A percentile compares a stretch with the other conserved stretches of the same genome.
These are phyloP conservation scores for Nipponia nippon DNA, from an alignment of 2,113 vertebrate species.

Conservation along the genomic window DNA sequence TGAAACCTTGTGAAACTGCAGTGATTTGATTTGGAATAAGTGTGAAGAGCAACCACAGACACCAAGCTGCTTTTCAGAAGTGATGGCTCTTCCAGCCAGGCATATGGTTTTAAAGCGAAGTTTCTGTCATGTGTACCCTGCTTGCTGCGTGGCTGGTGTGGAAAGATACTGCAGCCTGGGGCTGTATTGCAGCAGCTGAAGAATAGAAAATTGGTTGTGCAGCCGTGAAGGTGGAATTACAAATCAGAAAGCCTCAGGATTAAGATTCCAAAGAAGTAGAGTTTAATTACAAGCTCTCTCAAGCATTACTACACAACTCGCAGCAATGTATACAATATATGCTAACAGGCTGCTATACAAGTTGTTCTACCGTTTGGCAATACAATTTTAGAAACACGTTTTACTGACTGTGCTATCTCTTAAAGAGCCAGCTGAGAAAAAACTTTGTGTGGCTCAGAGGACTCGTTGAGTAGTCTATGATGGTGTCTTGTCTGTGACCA, in stretches of 20 bases:
- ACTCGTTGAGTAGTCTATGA: background rate
- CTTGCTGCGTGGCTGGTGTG: background rate
- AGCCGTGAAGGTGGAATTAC: background rate
- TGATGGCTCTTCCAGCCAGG: background rate
- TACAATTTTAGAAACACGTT: accelerated
- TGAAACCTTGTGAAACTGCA: background rate
- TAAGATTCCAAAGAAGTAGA: background rate
- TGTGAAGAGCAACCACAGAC: background rate
- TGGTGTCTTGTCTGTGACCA: background rate
- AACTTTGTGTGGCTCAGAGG: background rate
- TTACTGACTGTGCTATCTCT: background rate
- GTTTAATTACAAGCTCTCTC: background rate
- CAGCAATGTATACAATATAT: background rate
- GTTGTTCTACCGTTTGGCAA: background rate
- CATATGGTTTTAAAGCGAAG: accelerated
- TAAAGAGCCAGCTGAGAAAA: background rate
- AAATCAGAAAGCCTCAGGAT: background rate
- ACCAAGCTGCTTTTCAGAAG: background rate
- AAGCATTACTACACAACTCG: background rate
- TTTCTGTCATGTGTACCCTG: background rate
- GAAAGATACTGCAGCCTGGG: background rate
- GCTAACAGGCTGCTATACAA: background rate
- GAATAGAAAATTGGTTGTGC: background rate
- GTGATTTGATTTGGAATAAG: background rate
- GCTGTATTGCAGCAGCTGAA: background rate